phyloP scores from a whole-genome alignment of 2,113 vertebrate genomes.

The Jaculus jaculus region DNA sequence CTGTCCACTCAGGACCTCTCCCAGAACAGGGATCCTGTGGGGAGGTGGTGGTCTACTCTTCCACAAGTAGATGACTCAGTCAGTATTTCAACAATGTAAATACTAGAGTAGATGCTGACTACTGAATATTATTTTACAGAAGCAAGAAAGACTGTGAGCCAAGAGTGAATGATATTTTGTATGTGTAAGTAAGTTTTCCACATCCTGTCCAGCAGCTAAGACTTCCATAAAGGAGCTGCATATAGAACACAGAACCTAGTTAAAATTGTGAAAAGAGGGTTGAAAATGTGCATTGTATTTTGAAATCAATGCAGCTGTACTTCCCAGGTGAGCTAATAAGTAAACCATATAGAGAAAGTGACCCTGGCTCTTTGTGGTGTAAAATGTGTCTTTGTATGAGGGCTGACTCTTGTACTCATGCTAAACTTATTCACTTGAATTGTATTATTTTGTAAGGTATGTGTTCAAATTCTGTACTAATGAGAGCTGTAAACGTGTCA shows the following conservation, averaged over 20 bases:
- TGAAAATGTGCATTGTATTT: neutral
- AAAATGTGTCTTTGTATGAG: slow-evolving; percentile 6
- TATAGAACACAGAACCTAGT: neutral
- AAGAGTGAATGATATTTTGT: neutral
- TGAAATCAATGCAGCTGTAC: neutral
- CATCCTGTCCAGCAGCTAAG: neutral
- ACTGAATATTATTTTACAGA: neutral
- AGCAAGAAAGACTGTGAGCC: slow-evolving; percentile 30
- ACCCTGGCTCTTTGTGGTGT: neutral
- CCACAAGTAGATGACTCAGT: neutral
- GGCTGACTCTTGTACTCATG: slow-evolving; percentile 2
- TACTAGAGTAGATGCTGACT: neutral
- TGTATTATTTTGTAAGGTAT: neutral
- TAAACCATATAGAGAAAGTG: neutral
- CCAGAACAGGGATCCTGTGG: neutral
- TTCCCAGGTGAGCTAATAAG: slow-evolving; percentile 20
- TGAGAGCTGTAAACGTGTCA: neutral
- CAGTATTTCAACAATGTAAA: neutral
- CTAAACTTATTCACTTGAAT: neutral
- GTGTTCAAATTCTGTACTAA: neutral
- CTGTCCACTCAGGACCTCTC: neutral
- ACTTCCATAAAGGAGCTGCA: slow-evolving; percentile 10
- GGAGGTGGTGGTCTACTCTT: neutral
- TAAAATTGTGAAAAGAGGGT: neutral
- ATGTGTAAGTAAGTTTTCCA: too few relatives aligned